Evolutionary conservation across 53 echinoderm and acorn worm species (phyloP), one percentile per base, ranked within the genome.

Genomic region (Paracentrotus lividus): DNA sequence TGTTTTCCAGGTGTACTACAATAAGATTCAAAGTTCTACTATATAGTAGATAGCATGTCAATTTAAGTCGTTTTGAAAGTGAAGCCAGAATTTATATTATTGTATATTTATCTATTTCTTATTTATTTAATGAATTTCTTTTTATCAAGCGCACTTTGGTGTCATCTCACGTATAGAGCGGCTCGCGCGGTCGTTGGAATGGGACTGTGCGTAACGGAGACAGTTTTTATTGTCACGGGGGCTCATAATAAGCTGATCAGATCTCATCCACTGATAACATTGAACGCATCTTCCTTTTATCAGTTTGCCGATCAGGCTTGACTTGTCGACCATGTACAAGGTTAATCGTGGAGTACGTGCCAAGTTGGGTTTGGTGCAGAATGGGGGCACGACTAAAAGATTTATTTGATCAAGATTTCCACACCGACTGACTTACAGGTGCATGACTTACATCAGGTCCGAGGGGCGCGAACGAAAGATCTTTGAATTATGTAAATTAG

Each of bases 241-340:
- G n/a, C n/a, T n/a, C n/a, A 81, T 81, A 8, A 81, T 27, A 81
- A 81, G 44, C 26, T 81, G 27, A 81, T 47, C 81, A 81, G 81
- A 81, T 81, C 81, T 81, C 27, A 8, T 47, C 23, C 33, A 27
- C 44, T 45, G 81, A 81, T 81, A 81, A 81, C 81, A 81, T 81
- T 81, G 81, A 45, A 9, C 1, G 14, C 26, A 81, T 81, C 81
- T 81, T 81, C 81, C 45, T 81, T 81, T 81, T 81, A 81, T 81
- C 81, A n/a, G 47, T 20, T 8, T 47, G 44, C 81, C 81, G 81
- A 81, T 81, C 81, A 81, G 47, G 81, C 81, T 81, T 81, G 81
- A 47, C 81, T 81, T 47, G 47, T 47, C 12, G 81, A 81, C 81
- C 81, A 81, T 44, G 49, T 27, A 81, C 26, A 6, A 47, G 81